These are phyloP conservation scores for Bubalus kerabau DNA, from an alignment of 2,113 vertebrate species.

Conservation along the genomic window DNA sequence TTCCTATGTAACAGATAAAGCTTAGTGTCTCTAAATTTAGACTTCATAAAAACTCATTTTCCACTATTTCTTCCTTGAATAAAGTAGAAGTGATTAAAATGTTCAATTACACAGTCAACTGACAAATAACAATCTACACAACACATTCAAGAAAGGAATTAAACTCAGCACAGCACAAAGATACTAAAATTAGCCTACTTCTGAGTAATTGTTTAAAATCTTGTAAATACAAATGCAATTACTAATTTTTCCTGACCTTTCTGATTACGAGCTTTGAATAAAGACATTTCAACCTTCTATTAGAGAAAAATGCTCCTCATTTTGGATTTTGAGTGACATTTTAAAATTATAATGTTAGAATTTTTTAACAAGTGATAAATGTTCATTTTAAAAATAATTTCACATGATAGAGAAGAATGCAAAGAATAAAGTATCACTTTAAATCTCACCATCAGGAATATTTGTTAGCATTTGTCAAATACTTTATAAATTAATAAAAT, in stretches of 20 bases:
- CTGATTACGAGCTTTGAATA: background rate
- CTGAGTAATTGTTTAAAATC: background rate
- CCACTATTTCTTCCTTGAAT: background rate
- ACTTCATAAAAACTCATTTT: background rate
- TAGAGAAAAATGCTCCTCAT: background rate
- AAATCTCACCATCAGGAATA: background rate
- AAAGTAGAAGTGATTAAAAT: background rate
- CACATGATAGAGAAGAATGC: background rate
- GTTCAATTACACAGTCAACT: background rate
- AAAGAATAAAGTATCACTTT: background rate
- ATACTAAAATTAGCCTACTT: background rate
- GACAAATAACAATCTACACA: background rate
- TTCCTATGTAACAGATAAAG: background rate
- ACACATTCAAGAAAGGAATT: background rate
- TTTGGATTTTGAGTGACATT: background rate
- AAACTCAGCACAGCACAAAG: background rate
- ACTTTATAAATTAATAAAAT: background rate
- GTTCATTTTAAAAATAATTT: background rate
- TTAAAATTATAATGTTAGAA: background rate
- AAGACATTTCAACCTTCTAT: background rate
- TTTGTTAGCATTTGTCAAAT: background rate
- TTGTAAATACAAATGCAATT: background rate
- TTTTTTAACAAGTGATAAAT: background rate
- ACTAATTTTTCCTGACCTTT: conserved; percentile 25
- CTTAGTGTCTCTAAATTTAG: background rate